phyloP scores from a whole-genome alignment of 2,888 invertebrate genomes.

The Hirtodrosophila histrioides region DNA sequence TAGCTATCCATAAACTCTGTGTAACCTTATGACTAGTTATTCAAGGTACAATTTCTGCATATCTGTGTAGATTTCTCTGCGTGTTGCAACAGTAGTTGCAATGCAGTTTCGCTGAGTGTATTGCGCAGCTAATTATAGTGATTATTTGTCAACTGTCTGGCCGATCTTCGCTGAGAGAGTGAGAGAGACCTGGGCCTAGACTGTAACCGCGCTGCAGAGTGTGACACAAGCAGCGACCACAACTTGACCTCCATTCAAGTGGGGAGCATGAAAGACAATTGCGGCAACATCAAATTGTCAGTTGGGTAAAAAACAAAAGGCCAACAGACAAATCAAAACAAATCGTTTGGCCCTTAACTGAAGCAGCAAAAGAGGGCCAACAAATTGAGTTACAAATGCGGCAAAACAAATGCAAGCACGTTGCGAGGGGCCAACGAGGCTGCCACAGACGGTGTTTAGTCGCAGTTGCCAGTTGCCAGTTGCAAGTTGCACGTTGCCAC shows the following conservation, averaged over 20 bases:
- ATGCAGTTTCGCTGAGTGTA: conserved; percentile 11
- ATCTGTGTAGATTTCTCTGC: too few species aligned
- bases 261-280: conserved; percentile 45
- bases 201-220: conserved; percentile 28
- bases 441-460: conserved; percentile 21
- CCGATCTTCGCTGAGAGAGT: not conserved
- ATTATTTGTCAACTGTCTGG: conserved; percentile 1
- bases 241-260: conserved; percentile 71
- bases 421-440: conserved; percentile 32
- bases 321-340: conserved; percentile 55
- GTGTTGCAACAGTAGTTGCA: too few species aligned
- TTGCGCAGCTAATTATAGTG: conserved; percentile 16
- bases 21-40: too few species aligned
- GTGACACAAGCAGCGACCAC: conserved; percentile 72
- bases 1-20: too few species aligned
- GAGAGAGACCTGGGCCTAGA: not conserved
- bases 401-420: conserved; percentile 37
- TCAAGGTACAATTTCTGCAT: too few species aligned
- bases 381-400: conserved; percentile 44
- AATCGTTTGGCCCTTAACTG: conserved; percentile 50
- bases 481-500: too few species aligned
- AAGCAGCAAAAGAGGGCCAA: conserved; percentile 31
- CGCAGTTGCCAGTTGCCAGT: conserved; percentile 8
- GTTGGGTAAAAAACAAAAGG: conserved; percentile 7
- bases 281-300: conserved; percentile 39